Evolutionary conservation across 2,888 invertebrate species (phyloP).

Genomic region (Merodon equestris): DNA sequence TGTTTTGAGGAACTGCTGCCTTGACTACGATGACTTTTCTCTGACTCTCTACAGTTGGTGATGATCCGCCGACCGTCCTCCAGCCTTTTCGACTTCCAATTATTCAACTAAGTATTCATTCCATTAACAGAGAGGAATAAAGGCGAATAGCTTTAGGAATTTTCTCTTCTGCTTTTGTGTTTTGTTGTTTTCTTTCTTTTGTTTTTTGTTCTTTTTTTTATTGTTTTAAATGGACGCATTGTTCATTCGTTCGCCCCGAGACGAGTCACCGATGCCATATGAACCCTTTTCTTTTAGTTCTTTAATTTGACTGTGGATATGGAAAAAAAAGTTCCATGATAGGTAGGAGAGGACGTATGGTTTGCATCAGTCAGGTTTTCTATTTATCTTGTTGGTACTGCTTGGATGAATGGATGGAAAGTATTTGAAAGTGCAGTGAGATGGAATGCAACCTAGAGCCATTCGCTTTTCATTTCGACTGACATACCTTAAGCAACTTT

Average conservation of each 20-base stretch:
- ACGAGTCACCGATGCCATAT: conserved; percentile 22
- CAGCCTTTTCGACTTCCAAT: conserved; percentile 6
- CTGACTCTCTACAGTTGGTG: too few species aligned
- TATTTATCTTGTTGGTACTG: neutral
- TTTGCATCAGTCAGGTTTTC: neutral
- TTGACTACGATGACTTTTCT: neutral
- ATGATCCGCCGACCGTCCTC: neutral
- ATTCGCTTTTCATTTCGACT: neutral
- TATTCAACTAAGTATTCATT: conserved; percentile 69
- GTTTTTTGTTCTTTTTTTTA: neutral
- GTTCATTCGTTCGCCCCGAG: too few species aligned
- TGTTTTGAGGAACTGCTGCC: conserved; percentile 12
- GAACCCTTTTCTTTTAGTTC: conserved; percentile 24
- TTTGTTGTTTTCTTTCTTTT: too few species aligned
- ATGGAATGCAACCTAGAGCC: neutral
- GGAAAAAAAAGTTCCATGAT: neutral
- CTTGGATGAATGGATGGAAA: neutral
- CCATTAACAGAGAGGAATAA: conserved; percentile 59
- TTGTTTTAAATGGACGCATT: conserved; percentile 66
- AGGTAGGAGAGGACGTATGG: neutral
- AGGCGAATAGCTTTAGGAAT: conserved; percentile 64
- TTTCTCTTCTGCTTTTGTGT: neutral
- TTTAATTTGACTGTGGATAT: neutral
- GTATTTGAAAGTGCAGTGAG: neutral
- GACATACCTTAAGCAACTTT: too few species aligned